Base-by-base conservation (phyloP, 1,140 invertebrate species). In the Drosophila burlai region DNA sequence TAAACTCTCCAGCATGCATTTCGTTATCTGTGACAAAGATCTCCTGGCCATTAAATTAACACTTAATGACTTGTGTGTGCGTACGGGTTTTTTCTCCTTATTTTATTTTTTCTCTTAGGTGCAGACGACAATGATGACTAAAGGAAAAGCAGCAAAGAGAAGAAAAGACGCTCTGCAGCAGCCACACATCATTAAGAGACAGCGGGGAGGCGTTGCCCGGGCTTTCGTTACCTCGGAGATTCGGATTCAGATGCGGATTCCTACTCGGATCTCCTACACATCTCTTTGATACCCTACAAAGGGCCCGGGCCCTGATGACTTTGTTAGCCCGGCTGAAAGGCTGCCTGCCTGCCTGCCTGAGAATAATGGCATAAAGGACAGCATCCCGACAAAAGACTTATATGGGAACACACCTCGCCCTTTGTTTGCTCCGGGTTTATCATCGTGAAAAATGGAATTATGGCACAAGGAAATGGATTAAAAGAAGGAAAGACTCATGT, bases 41-140 rank as follows among this genome's bases (percentile, higher is more conserved):
- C 85, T 89, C 78, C 81, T 90, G 85, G 85, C 81, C 85, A 89
- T 89, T 89, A 89, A 89, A 89, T 89, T 89, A 89, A 89, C 85
- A 89, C 85, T 89, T 89, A 89, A 89, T 89, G 85, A 89, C 85
- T 85, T 85, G 85, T 81, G 84, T 78, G 76, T 84, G 71, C 68
- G 81, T 81, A 36, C 36, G 59, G 52, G 65, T 60, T 57, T 57
- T 57, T 38, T 54, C 26, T 49, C 16, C 21, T 57, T 57, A 38
- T 6, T 21, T 57, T 57, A 38, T 6, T 21, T 38, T 36, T 54
- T 16, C 34, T 16, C 80, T 75, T 81, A 84, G 85, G 78, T 89
- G 81, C 78, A 77, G 61, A 61, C 77, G 65, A 75, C 83, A 63
- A 80, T 80, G 77, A 89, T 77, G 75, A 77, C 75, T 77, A 59